Evolutionary conservation across 2,888 invertebrate genomes (phyloP).

Genomic region (Epinotia ramella): DNA sequence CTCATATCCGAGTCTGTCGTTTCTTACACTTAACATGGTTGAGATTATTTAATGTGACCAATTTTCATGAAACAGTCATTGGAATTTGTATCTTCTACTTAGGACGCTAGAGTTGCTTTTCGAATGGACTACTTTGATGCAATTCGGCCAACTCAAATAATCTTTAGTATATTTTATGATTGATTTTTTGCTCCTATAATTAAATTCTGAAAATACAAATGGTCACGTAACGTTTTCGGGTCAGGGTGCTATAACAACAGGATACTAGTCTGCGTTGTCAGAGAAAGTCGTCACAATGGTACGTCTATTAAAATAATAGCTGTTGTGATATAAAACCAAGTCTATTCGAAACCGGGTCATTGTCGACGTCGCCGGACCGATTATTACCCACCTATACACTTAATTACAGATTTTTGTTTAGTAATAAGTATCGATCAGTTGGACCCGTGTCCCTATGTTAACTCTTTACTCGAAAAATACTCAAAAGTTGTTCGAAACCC

Average conservation of each 20-base stretch:
- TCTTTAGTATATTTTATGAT: not conserved
- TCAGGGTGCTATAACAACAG: constrained; percentile 8
- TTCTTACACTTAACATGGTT: constrained; percentile 8
- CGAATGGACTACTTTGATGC: no score
- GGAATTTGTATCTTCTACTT: no score
- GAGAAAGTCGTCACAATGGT: constrained; percentile 10
- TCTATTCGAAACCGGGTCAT: constrained; percentile 1
- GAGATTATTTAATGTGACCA: no score
- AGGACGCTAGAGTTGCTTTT: no score
- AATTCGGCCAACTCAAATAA: no score
- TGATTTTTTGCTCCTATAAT: constrained; percentile 20
- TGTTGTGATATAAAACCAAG: constrained; percentile 10
- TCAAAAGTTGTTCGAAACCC: not conserved
- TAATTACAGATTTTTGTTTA: not conserved
- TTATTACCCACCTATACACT: not conserved
- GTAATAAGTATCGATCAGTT: not conserved
- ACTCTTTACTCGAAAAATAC: not conserved
- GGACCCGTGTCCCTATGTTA: not conserved
- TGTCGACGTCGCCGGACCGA: constrained; percentile 1
- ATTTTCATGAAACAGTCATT: no score
- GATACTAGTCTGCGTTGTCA: not conserved
- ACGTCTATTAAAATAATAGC: constrained; percentile 10
- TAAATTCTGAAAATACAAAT: constrained; percentile 19
- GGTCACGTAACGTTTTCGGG: constrained; percentile 12
- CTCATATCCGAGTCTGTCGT: constrained; percentile 21